Evolutionary conservation across 1,140 invertebrate genomes (phyloP).

Genomic region (Drosophila seguyi): DNA sequence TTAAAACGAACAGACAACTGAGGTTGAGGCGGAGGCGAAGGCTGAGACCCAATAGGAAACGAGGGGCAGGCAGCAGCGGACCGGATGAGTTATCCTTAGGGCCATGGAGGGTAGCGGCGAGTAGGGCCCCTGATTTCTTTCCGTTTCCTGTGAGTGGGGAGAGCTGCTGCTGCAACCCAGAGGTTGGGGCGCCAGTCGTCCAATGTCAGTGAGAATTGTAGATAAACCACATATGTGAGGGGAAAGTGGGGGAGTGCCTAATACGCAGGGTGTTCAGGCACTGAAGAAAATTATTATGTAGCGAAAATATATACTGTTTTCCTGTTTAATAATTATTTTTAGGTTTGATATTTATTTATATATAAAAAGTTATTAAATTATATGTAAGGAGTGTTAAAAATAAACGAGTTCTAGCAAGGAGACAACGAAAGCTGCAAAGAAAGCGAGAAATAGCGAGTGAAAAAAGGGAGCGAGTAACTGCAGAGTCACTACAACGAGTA

Average conservation of each 20-base stretch:
- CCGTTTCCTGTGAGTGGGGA: constrained; percentile 32
- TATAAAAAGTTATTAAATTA: too few relatives aligned
- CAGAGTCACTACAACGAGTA: not conserved
- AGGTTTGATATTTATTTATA: too few relatives aligned
- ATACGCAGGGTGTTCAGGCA: not conserved
- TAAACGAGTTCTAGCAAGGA: not conserved
- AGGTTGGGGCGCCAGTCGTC: not conserved
- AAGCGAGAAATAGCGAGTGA: not conserved
- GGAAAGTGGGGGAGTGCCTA: not conserved
- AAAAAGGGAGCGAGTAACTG: not conserved
- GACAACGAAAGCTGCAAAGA: not conserved
- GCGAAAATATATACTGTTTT: not conserved
- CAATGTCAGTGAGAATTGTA: constrained; percentile 39
- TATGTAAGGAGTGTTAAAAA: too few relatives aligned
- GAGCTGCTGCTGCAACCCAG: not conserved
- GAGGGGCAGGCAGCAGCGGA: not conserved
- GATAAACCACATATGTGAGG: constrained; percentile 36
- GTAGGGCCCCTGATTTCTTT: constrained; percentile 60
- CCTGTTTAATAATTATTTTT: too few relatives aligned
- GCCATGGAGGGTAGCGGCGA: not conserved
- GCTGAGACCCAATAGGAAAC: constrained; percentile 7
- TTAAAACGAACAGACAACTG: constrained; percentile 61
- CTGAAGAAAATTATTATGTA: not conserved
- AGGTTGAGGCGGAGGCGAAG: constrained; percentile 26
- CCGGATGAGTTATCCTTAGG: not conserved